Percentiles rank a stretch among this genome's conserved stretches.
These are phyloP conservation scores for Gymnorhina tibicen DNA, from an alignment of 2,113 vertebrate genomes.

Conservation along the genomic window DNA sequence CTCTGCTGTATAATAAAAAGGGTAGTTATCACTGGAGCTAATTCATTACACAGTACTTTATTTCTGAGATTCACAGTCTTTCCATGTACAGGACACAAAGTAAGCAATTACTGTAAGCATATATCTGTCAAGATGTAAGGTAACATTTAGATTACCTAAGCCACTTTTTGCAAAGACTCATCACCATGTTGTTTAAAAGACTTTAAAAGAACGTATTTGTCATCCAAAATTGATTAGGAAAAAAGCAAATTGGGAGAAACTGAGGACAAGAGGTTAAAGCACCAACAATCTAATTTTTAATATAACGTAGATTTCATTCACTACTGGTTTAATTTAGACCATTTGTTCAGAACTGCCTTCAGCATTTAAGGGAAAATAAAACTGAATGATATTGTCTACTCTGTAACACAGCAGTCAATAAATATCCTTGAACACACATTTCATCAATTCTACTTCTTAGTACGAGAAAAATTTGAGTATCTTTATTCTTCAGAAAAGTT, in stretches of 20 bases:
- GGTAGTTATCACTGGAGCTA: constrained; percentile 45
- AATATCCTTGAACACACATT: not conserved
- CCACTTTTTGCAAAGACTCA: not conserved
- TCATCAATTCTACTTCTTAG: not conserved
- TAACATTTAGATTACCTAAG: not conserved
- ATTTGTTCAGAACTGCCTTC: not conserved
- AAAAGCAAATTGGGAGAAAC: not conserved
- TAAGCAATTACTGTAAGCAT: constrained; percentile 17
- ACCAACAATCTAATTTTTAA: not conserved
- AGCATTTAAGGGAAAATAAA: not conserved
- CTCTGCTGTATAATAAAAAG: constrained; percentile 45
- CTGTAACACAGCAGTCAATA: not conserved
- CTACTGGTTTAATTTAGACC: not conserved
- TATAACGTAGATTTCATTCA: not conserved
- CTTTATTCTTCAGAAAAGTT: not conserved
- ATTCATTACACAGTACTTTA: constrained; percentile 28
- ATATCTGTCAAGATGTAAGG: not conserved
- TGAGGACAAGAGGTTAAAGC: not conserved
- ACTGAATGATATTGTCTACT: not conserved
- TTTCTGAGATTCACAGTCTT: constrained; percentile 28
- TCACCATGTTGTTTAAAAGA: not conserved
- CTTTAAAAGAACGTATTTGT: not conserved
- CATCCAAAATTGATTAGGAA: not conserved
- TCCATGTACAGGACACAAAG: constrained; percentile 9
- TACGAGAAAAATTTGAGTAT: not conserved